Conservation (phyloP, 2,797 vertebrate genomes). For the Hapalemur alaotrensis region DNA sequence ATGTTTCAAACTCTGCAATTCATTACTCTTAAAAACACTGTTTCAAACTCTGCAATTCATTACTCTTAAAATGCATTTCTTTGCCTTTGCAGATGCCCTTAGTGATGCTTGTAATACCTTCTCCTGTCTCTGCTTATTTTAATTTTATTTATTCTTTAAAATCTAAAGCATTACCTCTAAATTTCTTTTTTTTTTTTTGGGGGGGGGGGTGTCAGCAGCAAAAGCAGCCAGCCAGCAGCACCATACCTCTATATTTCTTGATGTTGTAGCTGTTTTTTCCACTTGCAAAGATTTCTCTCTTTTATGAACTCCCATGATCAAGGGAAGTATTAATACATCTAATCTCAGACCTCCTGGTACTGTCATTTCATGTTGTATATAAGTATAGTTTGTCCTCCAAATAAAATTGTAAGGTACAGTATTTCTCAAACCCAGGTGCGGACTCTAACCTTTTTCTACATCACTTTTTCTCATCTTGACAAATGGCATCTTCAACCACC, state of each 20-base stretch:
- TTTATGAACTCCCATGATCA: not conserved
- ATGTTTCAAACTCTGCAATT: not conserved
- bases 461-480: not conserved
- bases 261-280: not conserved
- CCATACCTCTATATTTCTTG: not conserved
- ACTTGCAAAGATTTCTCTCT: not conserved
- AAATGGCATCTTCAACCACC: not conserved
- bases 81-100: not conserved
- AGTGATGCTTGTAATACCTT: not conserved
- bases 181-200: not conserved
- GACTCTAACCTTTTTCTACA: not conserved
- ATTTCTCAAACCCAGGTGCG: not conserved
- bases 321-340: not conserved
- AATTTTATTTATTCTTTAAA: constrained; percentile 9
- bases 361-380: not conserved
- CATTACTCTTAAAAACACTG: not conserved
- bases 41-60: not conserved
- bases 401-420: not conserved
- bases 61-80: not conserved
- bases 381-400: not conserved
- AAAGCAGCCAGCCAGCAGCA: too few species aligned
- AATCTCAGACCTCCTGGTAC: not conserved
- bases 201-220: too few species aligned
- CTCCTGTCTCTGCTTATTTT: not conserved
- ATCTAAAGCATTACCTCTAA: not conserved